Base-by-base conservation (phyloP, 2,888 invertebrate genomes). In the Tetrapedia diversipes region DNA sequence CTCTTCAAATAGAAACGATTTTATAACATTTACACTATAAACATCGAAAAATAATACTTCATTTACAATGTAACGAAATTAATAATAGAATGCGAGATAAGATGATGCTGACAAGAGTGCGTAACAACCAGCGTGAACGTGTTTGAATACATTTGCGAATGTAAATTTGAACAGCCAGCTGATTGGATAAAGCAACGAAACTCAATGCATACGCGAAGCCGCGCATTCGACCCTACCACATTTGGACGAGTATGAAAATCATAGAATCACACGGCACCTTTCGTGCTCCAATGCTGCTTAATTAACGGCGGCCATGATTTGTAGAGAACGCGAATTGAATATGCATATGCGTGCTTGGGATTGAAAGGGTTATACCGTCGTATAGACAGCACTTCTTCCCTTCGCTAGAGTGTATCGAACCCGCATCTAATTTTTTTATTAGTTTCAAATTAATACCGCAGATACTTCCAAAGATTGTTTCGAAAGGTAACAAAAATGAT, bases 231-330 rank as follows among this genome's bases (percentile, higher is more conserved):
- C 37, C 29, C 2, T 6, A 29, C 39, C 41, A 22, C 27, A 22
- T 75, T 47, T 45, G 39, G 41, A 32, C 64, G 60, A 65, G 60
- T 54, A 75, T 65, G 70, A 75, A 59, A 77, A 75, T 68, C 43
- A 39, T 37, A 32, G n/a, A 51, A 14, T 39, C 41, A 6, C 54
- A 1, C 22, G 16, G 34, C 34, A 24, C 43, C 49, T 61, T 60
- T 56, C 54, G n/a, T n/a, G 32, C 41, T 10, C 27, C 59, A 37
- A 54, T 43, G 56, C 41, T 51, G 78, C 45, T 78, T 78, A 78
- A 78, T 78, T 78, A 67, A 78, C 79, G n/a, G 59, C 53, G n/a
- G 11, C 57, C 51, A 53, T 71, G 77, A 72, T 78, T 63, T 27
- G 53, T 47, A 32, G 14, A 6, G 39, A 32, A 41, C 19, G 22